Conservation (phyloP, 2,888 invertebrate genomes). For the Microchrysa polita region DNA sequence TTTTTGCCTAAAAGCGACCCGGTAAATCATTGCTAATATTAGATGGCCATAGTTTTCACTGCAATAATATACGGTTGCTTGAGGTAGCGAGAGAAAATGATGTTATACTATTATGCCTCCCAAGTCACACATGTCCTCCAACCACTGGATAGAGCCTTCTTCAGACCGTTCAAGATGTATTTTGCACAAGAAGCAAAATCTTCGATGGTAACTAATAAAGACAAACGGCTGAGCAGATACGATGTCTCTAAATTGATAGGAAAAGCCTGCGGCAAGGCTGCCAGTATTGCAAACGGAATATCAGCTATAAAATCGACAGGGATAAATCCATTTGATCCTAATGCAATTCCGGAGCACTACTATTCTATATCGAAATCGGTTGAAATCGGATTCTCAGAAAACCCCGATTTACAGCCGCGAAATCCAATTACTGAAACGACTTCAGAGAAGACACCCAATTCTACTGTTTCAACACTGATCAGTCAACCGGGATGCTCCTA, state of each 20-base stretch:
- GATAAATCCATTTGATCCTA: not conserved
- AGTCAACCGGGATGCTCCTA: too few relatives aligned
- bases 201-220: slow-evolving; percentile 7
- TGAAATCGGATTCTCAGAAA: not conserved
- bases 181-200: slow-evolving; percentile 9
- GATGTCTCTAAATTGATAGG: slow-evolving; percentile 8
- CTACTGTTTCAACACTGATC: too few relatives aligned
- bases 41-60: slow-evolving; percentile 9
- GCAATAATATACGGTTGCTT: not conserved
- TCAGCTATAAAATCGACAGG: slow-evolving; percentile 3
- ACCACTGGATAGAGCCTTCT: slow-evolving; percentile 14
- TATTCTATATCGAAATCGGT: not conserved
- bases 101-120: slow-evolving; percentile 10
- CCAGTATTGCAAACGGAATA: not conserved
- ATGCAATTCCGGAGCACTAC: not conserved
- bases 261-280: slow-evolving; percentile 5
- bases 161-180: not conserved
- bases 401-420: too few relatives aligned
- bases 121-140: not conserved
- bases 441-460: too few relatives aligned
- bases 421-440: too few relatives aligned
- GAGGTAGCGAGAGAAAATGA: slow-evolving; percentile 12
- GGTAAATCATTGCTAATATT: not conserved
- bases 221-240: slow-evolving; percentile 1
- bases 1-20: slow-evolving; percentile 8